Conservation (phyloP, 2,797 vertebrate species). For the Thamnophis elegans region DNA sequence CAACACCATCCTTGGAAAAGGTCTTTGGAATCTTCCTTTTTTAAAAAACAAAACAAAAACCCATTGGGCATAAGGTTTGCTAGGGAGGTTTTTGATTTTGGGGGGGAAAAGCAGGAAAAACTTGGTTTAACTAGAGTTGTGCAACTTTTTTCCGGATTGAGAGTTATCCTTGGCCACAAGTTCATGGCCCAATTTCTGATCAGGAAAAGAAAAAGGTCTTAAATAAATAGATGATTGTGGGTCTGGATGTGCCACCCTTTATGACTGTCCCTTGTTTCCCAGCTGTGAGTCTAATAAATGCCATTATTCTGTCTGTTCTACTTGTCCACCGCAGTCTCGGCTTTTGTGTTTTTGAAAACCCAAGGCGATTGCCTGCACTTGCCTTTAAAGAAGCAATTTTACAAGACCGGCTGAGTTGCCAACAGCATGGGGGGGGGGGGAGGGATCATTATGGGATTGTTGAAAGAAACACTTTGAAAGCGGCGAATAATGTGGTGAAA, state of each 20-base stretch:
- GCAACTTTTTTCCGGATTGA: neutral
- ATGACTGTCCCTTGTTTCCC: neutral
- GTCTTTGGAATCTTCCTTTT: neutral
- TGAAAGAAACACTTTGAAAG: conserved; percentile 17
- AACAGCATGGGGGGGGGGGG: neutral
- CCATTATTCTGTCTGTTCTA: neutral
- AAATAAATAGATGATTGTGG: neutral
- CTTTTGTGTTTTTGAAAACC: neutral
- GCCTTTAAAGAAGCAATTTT: neutral
- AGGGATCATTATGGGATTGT: conserved; percentile 11
- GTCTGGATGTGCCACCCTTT: neutral
- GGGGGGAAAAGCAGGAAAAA: neutral
- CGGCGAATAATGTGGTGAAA: neutral
- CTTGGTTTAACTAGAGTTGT: neutral
- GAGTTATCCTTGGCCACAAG: neutral
- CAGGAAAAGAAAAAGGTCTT: neutral
- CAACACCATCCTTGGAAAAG: neutral
- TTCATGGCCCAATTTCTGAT: neutral
- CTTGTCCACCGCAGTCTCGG: neutral
- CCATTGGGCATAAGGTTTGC: neutral
- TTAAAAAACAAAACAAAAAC: no score
- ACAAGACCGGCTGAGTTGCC: neutral
- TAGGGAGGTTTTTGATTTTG: neutral
- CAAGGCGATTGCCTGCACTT: neutral
- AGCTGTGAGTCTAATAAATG: neutral